These are phyloP conservation scores for Ceyx erithaca DNA, from an alignment of 2,797 vertebrate genomes.

Conservation along the genomic window DNA sequence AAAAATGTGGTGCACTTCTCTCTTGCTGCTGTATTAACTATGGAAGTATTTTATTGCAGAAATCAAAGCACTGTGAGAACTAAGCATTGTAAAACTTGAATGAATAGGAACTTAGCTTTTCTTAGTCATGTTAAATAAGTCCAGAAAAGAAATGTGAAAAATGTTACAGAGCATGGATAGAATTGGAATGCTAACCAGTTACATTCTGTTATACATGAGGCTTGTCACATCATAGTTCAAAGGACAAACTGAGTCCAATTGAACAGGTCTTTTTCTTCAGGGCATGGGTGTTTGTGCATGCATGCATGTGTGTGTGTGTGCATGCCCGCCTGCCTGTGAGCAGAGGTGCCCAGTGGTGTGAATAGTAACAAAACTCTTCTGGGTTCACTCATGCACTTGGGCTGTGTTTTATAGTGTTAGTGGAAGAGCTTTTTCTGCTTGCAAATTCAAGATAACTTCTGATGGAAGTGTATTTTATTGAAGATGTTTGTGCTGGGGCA, in stretches of 20 bases:
- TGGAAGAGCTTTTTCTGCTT: neutral
- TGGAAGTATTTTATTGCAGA: neutral
- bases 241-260: neutral
- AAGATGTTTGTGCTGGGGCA: neutral
- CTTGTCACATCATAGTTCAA: neutral
- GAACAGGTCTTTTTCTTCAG: neutral
- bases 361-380: neutral
- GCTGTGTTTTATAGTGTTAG: neutral
- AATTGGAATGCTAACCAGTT: neutral
- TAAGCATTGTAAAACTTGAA: neutral
- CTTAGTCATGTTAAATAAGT: neutral
- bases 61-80: neutral
- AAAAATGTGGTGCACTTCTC: fast-evolving
- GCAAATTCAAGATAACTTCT: neutral
- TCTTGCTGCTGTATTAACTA: neutral
- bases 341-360: neutral
- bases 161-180: neutral
- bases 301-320: neutral
- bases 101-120: neutral
- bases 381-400: neutral
- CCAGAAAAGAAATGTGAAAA: neutral
- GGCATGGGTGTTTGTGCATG: no score
- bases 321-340: neutral
- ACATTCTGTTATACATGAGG: fast-evolving
- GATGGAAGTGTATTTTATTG: neutral